Evolutionary conservation across 1,140 invertebrate species (phyloP).

Genomic region (Laupala kohalensis): DNA sequence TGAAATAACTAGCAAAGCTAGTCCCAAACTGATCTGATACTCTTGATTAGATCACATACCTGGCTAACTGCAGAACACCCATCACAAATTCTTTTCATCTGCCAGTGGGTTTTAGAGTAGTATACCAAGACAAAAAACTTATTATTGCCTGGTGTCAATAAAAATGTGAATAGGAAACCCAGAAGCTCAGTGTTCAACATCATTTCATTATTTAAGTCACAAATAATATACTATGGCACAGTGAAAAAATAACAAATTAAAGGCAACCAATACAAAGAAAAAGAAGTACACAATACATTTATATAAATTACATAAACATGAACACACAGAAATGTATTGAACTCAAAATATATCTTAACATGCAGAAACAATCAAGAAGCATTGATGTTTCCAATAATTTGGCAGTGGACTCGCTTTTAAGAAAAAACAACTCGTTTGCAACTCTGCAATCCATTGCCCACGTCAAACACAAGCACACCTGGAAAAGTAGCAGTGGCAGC

Average conservation of each 20-base stretch:
- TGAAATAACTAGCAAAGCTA: neutral
- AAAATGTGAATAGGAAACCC: neutral
- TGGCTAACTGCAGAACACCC: neutral
- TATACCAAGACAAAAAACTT: neutral
- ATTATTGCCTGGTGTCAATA: neutral
- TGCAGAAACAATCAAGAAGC: neutral
- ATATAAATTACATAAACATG: neutral
- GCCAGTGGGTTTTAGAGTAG: neutral
- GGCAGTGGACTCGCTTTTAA: neutral
- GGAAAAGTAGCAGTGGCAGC: neutral
- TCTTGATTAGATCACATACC: neutral
- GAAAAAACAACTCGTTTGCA: neutral
- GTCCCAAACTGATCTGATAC: neutral
- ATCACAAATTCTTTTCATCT: neutral
- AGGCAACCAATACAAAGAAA: neutral
- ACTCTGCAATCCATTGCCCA: neutral
- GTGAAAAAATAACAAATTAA: neutral
- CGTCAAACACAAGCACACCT: neutral
- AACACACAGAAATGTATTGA: neutral
- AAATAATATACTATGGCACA: neutral
- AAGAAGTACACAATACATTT: neutral
- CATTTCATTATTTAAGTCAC: neutral
- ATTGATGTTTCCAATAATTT: neutral
- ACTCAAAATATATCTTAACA: neutral
- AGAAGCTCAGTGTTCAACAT: neutral